Base-by-base conservation (phyloP, 2,797 vertebrate species). In the Protosalanx chinensis region DNA sequence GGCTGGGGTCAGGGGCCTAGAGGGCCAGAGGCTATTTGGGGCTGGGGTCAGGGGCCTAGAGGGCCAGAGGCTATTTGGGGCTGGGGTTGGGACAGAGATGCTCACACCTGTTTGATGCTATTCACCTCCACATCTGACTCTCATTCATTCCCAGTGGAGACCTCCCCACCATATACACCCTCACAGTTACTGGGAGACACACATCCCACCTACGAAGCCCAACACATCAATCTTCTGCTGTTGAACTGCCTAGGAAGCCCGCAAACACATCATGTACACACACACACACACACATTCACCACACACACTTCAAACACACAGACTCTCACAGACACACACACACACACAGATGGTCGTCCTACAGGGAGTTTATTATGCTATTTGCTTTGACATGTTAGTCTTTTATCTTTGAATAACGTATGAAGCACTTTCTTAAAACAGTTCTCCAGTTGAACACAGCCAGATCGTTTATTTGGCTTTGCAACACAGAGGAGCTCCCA, bases 321-420 rank as follows among this genome's bases (percentile, higher is more conserved):
- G 18, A 68, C 59, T 33, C 53, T 62, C 69, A 67, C 66, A 61
- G 7, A 53, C 69, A 30, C 15, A 71, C 69, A 30, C 46, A 66
- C 23, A 67, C 10, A 35, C 29, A 18, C 12, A 59, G 13, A 72
- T 51, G 51, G 63, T 87, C 76, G 70, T 79, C 77, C 76, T 64
- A 73, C 69, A 70, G 79, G 51, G 77, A 81, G 86, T 90, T 87
- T 90, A 89, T 89, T 88, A 85, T 89, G 81, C 79, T 85, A 82
- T 84, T 68, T 87, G 73, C 46, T 71, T 76, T 81, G 78, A 88
- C 78, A 82, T 80, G 80, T 78, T 76, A 70, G 63, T 81, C 84
- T 85, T 91, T 91, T 85, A 87, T 87, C 88, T 86, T 78, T 84
- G 80, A 90, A 90, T 86, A 86, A 86, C 80, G 77, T 76, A 81